Evolutionary conservation across 2,113 vertebrate species (phyloP).

Genomic region (Lucifuga dentata): DNA sequence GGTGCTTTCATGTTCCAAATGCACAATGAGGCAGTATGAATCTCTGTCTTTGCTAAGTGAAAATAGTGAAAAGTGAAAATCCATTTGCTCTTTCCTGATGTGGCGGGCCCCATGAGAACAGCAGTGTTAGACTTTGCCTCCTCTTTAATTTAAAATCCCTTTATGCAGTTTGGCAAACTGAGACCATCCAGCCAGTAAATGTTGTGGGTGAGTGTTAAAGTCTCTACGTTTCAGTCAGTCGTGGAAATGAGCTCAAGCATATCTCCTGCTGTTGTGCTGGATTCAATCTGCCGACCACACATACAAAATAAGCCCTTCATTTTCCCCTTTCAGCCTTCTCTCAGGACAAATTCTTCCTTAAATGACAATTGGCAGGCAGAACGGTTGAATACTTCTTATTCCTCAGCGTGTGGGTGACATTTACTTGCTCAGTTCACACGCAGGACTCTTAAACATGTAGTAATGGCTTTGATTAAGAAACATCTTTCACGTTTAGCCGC

Average conservation of each 20-base stretch:
- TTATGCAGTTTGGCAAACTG: constrained; percentile 70
- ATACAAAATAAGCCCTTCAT: constrained; percentile 52
- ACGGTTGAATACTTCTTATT: constrained; percentile 22
- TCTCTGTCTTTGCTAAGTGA: constrained; percentile 34
- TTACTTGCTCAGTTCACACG: constrained; percentile 32
- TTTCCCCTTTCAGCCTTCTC: constrained; percentile 40
- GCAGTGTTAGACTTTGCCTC: constrained; percentile 45
- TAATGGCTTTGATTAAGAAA: constrained; percentile 59
- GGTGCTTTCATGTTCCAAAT: too few relatives aligned
- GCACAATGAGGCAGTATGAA: too few relatives aligned
- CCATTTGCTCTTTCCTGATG: constrained; percentile 17
- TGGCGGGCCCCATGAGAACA: constrained; percentile 45
- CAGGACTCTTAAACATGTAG: constrained; percentile 43
- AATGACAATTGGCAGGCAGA: constrained; percentile 55
- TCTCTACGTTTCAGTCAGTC: constrained; percentile 69
- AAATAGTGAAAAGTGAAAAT: constrained; percentile 42
- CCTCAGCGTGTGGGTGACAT: constrained; percentile 23
- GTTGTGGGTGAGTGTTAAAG: constrained; percentile 72
- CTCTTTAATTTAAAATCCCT: constrained; percentile 71
- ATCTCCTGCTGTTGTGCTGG: constrained; percentile 36
- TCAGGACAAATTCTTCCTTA: constrained; percentile 39
- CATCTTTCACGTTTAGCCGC: constrained; percentile 21
- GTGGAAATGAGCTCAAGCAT: constrained; percentile 60
- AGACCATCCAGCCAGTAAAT: constrained; percentile 75
- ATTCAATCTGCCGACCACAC: constrained; percentile 44